A percentile compares a stretch with the other conserved stretches of the same genome.
These are phyloP conservation scores for Clistopyga incitator DNA, from an alignment of 2,888 invertebrate genomes.

Conservation along the genomic window DNA sequence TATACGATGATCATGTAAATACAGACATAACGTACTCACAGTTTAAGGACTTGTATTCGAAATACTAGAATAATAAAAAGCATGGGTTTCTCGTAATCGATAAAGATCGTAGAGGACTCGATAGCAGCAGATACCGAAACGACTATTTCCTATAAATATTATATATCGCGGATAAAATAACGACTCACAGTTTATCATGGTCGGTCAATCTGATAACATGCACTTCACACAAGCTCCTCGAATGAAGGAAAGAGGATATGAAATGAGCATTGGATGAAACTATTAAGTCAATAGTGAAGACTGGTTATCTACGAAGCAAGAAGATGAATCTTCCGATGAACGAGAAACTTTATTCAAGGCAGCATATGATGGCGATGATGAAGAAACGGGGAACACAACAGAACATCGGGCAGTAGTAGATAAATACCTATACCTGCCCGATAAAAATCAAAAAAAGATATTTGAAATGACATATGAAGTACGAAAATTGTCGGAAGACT, in stretches of 20 bases:
- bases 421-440: conserved; percentile 41
- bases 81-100: conserved; percentile 51
- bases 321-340: neutral
- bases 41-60: conserved; percentile 42
- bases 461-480: conserved; percentile 52
- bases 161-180: neutral
- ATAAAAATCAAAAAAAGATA: conserved; percentile 47
- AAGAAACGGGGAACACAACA: neutral
- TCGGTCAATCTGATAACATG: conserved; percentile 5
- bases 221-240: conserved; percentile 34
- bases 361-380: conserved; percentile 10
- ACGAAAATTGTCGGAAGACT: conserved; percentile 36
- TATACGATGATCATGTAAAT: conserved; percentile 66
- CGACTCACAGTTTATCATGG: conserved; percentile 6
- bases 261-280: conserved; percentile 21
- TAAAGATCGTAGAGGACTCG: conserved; percentile 35
- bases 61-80: conserved; percentile 37
- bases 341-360: conserved; percentile 30
- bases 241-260: conserved; percentile 20
- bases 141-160: conserved; percentile 51
- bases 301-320: conserved; percentile 5
- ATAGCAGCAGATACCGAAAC: conserved; percentile 7
- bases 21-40: conserved; percentile 65
- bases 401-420: neutral
- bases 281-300: conserved; percentile 24